Evolutionary conservation across 2,888 invertebrate species (phyloP).

Genomic region (Melolontha melolontha): DNA sequence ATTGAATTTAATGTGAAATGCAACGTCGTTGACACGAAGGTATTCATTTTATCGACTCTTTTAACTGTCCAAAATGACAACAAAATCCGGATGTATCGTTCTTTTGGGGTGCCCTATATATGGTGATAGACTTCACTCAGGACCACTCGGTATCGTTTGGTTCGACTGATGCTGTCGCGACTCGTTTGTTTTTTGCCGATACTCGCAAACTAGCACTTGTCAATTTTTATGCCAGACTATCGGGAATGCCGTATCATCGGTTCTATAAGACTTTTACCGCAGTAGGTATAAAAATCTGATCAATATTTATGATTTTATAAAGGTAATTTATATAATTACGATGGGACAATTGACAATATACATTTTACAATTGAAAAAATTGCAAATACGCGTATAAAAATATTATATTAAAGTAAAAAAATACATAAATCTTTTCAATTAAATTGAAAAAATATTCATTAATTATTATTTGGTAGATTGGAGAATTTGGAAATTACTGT

Average conservation of each 20-base stretch:
- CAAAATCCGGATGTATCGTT: neutral
- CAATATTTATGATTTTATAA: constrained; percentile 26
- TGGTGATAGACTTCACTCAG: constrained; percentile 11
- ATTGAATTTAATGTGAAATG: too few relatives aligned
- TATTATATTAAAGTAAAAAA: too few relatives aligned
- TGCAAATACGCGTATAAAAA: too few relatives aligned
- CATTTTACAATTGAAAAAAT: too few relatives aligned
- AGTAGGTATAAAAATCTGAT: constrained; percentile 19
- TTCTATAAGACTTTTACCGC: neutral
- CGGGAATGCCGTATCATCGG: constrained; percentile 22
- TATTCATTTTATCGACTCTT: too few relatives aligned
- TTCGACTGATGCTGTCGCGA: constrained; percentile 29
- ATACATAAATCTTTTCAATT: too few relatives aligned
- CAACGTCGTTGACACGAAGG: too few relatives aligned
- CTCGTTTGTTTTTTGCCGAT: constrained; percentile 34
- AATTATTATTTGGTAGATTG: too few relatives aligned
- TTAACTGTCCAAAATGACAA: too few relatives aligned
- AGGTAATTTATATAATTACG: neutral
- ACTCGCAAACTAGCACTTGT: constrained; percentile 35
- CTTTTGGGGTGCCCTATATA: constrained; percentile 14
- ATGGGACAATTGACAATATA: too few relatives aligned
- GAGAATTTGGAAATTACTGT: too few relatives aligned
- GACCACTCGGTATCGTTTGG: constrained; percentile 21
- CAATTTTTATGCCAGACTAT: constrained; percentile 35
- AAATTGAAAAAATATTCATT: too few relatives aligned